phyloP scores from a whole-genome alignment of 2,113 vertebrate genomes.

The Rhinopomastus cyanomelas region DNA sequence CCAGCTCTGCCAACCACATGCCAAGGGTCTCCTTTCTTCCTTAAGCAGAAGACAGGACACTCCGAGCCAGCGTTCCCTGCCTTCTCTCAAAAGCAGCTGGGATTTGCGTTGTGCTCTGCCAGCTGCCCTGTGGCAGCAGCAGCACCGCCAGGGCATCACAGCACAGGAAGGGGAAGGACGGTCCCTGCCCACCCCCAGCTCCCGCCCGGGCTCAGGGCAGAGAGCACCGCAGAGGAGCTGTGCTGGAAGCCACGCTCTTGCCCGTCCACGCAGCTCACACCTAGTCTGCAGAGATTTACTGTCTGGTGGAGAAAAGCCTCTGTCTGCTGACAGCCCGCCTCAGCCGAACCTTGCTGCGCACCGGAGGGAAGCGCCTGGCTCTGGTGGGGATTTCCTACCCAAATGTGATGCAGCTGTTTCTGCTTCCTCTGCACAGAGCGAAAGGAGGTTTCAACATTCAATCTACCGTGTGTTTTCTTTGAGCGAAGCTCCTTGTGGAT shows the following conservation, averaged over 20 bases:
- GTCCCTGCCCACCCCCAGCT: background rate
- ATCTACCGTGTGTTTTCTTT: constrained; percentile 8
- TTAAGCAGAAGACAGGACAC: background rate
- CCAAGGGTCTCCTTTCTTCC: background rate
- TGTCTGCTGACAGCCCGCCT: background rate
- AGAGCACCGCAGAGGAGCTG: background rate
- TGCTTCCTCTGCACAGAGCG: constrained; percentile 20
- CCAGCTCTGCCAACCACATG: background rate
- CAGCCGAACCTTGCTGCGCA: background rate
- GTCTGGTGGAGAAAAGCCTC: background rate
- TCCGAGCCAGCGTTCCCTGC: accelerated
- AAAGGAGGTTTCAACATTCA: background rate
- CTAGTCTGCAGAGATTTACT: background rate
- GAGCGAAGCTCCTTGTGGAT: background rate
- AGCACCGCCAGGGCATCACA: background rate
- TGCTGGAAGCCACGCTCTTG: background rate
- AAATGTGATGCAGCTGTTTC: constrained; percentile 39
- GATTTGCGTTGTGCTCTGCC: background rate
- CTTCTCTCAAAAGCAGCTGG: background rate
- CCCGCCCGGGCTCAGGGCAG: accelerated
- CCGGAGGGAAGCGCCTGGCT: background rate
- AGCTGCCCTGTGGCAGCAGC: background rate
- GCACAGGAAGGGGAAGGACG: background rate
- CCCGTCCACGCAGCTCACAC: background rate
- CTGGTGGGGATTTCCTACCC: background rate